Base-by-base conservation (phyloP, 1,140 invertebrate species). In the Asobara japonica region DNA sequence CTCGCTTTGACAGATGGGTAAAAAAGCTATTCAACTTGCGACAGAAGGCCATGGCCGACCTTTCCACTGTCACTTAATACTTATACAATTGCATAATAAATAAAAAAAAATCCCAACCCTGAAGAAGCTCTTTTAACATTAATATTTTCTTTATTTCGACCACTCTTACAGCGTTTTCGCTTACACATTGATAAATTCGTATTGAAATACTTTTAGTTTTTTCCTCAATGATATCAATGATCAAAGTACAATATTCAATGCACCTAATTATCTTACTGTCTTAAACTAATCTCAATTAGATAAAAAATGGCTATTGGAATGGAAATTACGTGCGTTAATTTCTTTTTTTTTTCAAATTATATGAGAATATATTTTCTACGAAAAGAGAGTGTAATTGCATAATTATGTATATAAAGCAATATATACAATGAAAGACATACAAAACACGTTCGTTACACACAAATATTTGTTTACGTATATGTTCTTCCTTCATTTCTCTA, bases 1-100 rank as follows among this genome's bases (percentile, higher is more conserved):
- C 73, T 38, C 86, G 83, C 48, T 84, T 88, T 69, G 87, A 88
- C 25, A 88, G 82, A 74, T 88, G 87, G 87, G 85, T 88, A 2
- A 88, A 88, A 65, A 88, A 88, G 65, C 73, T 88, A 2, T 88
- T 86, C 36, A 82, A 79, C 22, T 68, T 88, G 13, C 77, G 87
- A 61, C 87, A 88, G 68, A 88, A 88, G 76, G 87, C 85, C 36
- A 75, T 87, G 51, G 71, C 69, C 7, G 85, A 86, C 61, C 72
- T 79, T 41, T 51, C 67, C 10, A 81, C 69, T 73, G 33, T 76
- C 38, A 74, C 51, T 45, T 72, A 60, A 33, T 62, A 48, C 31
- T 31, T 31, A 33, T 51, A 22, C 27, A 64, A 60, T 31, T 51
- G 38, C 18, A 18, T 31, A 56, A 25, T 51, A 18, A 69, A 31